Evolutionary conservation across 2,888 invertebrate species (phyloP), one percentile per base, ranked within the genome.

Genomic region (Unio pictorum): DNA sequence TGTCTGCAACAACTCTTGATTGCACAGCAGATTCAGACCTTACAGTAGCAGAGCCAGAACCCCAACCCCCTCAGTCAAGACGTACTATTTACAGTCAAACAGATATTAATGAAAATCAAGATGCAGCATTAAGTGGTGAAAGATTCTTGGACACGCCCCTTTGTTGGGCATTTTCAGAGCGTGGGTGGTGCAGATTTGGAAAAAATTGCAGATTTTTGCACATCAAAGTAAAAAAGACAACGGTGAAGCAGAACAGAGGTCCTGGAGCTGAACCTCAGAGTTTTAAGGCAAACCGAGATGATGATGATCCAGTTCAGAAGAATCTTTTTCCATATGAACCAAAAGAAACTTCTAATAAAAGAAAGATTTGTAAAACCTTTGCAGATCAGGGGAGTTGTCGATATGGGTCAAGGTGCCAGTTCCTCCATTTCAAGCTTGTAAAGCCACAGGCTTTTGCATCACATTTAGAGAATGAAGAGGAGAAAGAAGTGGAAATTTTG

Each of bases 121-220:
- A 75, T 72, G 72, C 64, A 70, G 64, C 72, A 76, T 68, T 76
- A 72, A 76, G 65, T 23, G 58, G 55, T 15, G 64, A 61, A 56
- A 28, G 28, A n/a, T 26, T 18, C 3, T 34, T n/a, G 1, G 45
- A 57, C 26, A 28, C 4, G 20, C 54, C 26, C 26, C 54, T 76
- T 73, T 84, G 84, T 62, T 71, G 66, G 56, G 76, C 72, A 67
- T 84, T 76, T 73, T 56, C 73, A 54, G 71, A 71, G 62, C 64
- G 56, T 59, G 75, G 81, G 55, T 79, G 73, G 71, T 84, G 84
- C 72, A 74, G 73, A 11, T 81, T 74, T 81, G 83, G 82, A 68
- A 77, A 73, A 26, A 66, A 72, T 11, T 84, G 84, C 67, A 75
- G 65, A 65, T 83, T 76, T 67, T 30, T 62, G 23, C 84, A 84